Conservation (phyloP, 2,113 vertebrate genomes). For the Mobula birostris region DNA sequence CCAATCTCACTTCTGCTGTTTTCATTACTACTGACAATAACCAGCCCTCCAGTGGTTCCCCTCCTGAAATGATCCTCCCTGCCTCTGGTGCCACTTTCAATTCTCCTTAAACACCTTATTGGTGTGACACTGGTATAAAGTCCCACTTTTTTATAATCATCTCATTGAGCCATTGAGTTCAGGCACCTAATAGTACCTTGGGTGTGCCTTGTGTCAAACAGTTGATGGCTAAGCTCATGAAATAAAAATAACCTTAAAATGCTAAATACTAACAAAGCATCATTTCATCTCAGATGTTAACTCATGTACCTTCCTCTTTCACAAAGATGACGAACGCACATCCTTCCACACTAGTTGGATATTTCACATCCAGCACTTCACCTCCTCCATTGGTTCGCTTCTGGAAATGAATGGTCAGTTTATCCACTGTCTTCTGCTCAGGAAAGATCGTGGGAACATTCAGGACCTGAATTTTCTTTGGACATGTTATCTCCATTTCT, state of each 20-base stretch:
- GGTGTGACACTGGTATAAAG: too few species aligned
- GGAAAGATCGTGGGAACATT: constrained; percentile 42
- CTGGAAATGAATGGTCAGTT: constrained; percentile 49
- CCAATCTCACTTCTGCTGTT: background rate
- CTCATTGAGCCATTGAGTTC: too few species aligned
- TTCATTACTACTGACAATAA: background rate
- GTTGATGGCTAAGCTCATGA: background rate
- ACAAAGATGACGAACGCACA: constrained; percentile 49
- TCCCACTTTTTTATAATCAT: too few species aligned
- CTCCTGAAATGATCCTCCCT: background rate
- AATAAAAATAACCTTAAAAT: background rate
- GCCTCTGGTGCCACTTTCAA: too few species aligned
- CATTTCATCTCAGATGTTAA: background rate
- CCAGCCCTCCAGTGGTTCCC: background rate
- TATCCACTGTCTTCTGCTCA: constrained; percentile 41
- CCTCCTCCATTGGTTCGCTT: constrained; percentile 44
- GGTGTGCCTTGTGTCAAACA: too few species aligned
- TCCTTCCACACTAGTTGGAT: constrained; percentile 40
- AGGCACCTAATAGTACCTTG: too few species aligned
- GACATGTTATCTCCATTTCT: constrained; percentile 28
- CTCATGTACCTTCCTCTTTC: constrained; percentile 42
- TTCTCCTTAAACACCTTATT: too few species aligned
- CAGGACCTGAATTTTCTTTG: constrained; percentile 42
- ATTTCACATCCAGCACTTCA: constrained; percentile 45
- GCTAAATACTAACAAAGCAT: background rate